These are phyloP conservation scores for Masticophis lateralis DNA, from an alignment of 2,797 vertebrate species.

Conservation along the genomic window DNA sequence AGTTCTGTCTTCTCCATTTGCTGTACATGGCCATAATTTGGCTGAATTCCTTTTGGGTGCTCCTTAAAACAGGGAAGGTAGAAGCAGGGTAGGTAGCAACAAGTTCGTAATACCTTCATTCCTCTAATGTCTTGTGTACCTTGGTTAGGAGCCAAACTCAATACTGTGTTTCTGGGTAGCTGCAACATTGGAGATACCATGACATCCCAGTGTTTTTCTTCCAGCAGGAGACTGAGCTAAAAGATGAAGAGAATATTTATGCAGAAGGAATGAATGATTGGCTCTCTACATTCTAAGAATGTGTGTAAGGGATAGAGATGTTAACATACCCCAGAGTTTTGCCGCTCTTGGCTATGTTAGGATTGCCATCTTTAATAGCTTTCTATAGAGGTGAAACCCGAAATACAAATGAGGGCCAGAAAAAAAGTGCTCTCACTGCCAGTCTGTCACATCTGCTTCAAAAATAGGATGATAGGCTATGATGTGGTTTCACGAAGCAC, in stretches of 20 bases:
- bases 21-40: not conserved
- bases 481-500: too few relatives aligned
- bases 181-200: not conserved
- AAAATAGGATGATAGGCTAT: not conserved
- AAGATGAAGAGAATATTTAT: rapidly evolving
- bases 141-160: not conserved
- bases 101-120: conserved; percentile 32
- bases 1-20: not conserved
- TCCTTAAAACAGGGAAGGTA: conserved; percentile 30
- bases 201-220: not conserved
- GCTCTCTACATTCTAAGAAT: rapidly evolving
- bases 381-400: rapidly evolving
- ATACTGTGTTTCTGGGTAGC: not conserved
- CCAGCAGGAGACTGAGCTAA: not conserved
- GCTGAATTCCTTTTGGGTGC: not conserved
- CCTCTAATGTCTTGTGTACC: not conserved
- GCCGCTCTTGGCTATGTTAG: rapidly evolving
- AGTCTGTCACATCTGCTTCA: not conserved
- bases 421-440: not conserved
- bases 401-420: not conserved
- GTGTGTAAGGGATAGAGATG: rapidly evolving
- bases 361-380: rapidly evolving
- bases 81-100: conserved; percentile 32
- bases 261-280: rapidly evolving
- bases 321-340: not conserved